Percentiles rank a stretch among this genome's conserved stretches.
phyloP scores from a whole-genome alignment of 92 coral and sea anemone genomes.

The Meandrina meandrites region DNA sequence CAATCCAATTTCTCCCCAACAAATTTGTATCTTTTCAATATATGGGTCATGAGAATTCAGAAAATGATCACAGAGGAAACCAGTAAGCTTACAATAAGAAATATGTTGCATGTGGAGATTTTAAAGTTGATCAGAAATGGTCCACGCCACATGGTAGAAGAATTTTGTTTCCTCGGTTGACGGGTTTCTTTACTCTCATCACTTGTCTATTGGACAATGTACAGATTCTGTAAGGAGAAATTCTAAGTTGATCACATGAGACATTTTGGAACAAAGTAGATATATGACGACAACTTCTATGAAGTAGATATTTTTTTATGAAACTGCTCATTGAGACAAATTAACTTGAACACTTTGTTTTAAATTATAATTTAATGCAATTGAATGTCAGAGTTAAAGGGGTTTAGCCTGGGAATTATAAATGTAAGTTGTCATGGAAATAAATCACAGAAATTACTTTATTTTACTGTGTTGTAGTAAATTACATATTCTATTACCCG shows the following conservation, averaged over 20 bases:
- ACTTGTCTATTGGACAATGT: not conserved
- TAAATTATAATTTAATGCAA: no score
- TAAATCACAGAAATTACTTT: not conserved
- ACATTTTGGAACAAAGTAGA: no score
- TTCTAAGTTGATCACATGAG: not conserved
- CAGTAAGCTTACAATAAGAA: not conserved
- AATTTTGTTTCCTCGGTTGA: not conserved
- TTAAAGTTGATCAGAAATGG: not conserved
- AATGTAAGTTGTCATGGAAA: not conserved
- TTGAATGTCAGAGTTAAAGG: no score
- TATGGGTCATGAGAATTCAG: not conserved
- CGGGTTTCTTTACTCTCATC: not conserved
- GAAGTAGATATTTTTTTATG: not conserved
- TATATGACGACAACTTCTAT: not conserved
- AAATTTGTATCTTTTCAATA: not conserved
- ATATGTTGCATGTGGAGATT: not conserved
- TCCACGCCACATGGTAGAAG: not conserved
- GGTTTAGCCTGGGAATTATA: not conserved
- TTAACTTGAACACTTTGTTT: not conserved
- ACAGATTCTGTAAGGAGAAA: not conserved
- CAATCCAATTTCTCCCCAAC: not conserved
- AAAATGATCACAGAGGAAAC: not conserved
- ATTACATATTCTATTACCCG: no score
- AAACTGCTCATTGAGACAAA: not conserved
- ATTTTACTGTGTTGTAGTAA: no score